Base-by-base conservation (phyloP, 2,888 invertebrate species). In the Macrosiphum euphorbiae region DNA sequence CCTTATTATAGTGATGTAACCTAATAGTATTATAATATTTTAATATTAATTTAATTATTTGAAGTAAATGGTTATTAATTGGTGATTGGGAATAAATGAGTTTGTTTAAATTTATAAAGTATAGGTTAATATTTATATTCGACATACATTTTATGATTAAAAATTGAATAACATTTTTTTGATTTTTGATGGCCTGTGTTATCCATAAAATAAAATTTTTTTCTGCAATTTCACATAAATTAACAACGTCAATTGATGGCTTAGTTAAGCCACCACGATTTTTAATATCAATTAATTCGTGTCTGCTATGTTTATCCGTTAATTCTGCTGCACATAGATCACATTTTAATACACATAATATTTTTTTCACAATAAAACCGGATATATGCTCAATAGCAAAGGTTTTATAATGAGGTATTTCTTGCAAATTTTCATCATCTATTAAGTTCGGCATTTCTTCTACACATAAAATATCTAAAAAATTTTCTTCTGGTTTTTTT, bases 251-350 rank as follows among this genome's bases (percentile, higher is more conserved):
- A 67, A 67, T 67, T 67, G 67, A 67, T 67, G 67, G 67, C 67
- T 67, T 67, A 67, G 67, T 67, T 67, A 67, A 67, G n/a, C 67
- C 67, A 67, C 67, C 67, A 67, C 67, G 67, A 67, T 67, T 67
- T 67, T 50, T 50, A 26, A 84, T 84, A 84, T 84, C 84, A 84
- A 84, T 84, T 84, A 84, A 84, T 41, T 84, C 35, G 84, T 84
- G 84, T 84, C 84, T 84, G 50, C 50, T 50, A 50, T 50, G 50
- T 50, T 50, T 50, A 50, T 50, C 50, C 50, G 84, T 84, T 84
- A 84, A 84, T 84, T 84, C 84, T 84, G 84, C 84, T 84, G 84
- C 84, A 84, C 84, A 84, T 41, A 84, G 35, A 84, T 84, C 26
- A 84, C 50, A 50, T 50, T 50, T 50, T 50, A 50, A 50, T 50